Percentiles rank a stretch among this genome's conserved stretches.
Evolutionary conservation across 2,888 invertebrate genomes (phyloP).

Genomic region (Autographa gamma): DNA sequence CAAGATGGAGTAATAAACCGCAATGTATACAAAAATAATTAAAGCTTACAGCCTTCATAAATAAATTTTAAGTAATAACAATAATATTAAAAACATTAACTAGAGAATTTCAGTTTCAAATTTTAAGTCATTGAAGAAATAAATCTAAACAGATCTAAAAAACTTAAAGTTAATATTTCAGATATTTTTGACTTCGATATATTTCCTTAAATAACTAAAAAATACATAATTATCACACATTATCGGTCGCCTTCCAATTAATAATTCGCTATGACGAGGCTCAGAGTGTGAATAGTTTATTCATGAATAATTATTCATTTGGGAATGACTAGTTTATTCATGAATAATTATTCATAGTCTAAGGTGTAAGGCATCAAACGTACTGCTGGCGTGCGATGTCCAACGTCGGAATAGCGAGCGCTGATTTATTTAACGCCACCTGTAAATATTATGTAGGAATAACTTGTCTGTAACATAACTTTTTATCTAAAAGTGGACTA

Average conservation of each 20-base stretch:
- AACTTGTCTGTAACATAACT: no score
- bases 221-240: neutral
- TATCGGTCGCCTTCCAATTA: neutral
- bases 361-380: slow-evolving; percentile 44
- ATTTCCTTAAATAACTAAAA: slow-evolving; percentile 1
- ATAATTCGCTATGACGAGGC: slow-evolving; percentile 1
- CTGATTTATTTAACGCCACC: slow-evolving; percentile 51
- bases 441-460: slow-evolving; percentile 35
- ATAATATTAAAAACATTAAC: neutral
- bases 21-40: neutral
- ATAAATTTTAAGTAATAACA: neutral
- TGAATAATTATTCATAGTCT: slow-evolving; percentile 27
- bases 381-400: slow-evolving; percentile 42
- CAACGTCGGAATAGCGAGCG: slow-evolving; percentile 43
- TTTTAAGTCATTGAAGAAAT: no score
- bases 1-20: neutral
- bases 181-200: neutral
- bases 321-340: neutral
- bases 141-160: neutral
- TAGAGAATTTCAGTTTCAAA: neutral
- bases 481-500: no score
- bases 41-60: neutral
- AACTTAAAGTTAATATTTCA: neutral
- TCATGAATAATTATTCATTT: neutral
- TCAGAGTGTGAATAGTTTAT: neutral